Base-by-base conservation (phyloP, 1,140 invertebrate genomes). In the Oedothorax gibbosus region DNA sequence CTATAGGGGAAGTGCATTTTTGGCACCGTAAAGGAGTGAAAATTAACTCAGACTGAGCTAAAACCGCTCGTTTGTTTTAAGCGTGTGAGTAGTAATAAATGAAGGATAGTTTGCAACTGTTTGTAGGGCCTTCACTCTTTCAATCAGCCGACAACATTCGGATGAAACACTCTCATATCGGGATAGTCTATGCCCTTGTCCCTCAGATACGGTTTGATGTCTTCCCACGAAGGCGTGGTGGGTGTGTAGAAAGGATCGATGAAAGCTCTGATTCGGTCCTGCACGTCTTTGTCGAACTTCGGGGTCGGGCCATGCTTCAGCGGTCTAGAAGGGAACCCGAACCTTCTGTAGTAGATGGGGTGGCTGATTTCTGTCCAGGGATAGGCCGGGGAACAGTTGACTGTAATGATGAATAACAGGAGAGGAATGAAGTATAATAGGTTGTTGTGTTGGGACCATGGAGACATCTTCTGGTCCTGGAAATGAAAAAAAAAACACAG, bases 281-380 rank as follows among this genome's bases (percentile, higher is more conserved):
- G 20, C 53, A 85, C 82, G 8, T 85, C 82, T n/a, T 77, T 77
- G n/a, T 85, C 82, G 54, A 77, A 69, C n/a, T 85, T 85, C 0
- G 82, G 82, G 10, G 82, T 85, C 5, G 82, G 73, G 35, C 82
- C 82, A 21, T 85, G 82, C 65, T 69, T 85, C 62, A 85, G 68
- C 6, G 72, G 72, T n/a, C 82, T 66, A 60, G 82, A 77, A 0
- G 82, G 82, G 51, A 85, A 85, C 7, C 82, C 82, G 57, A 85
- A 85, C 54, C 82, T 68, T 60, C 82, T 76, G 65, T 85, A 85
- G 49, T 85, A 85, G n/a, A 85, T 85, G 6, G 82, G 82, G 51
- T 85, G 82, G 66, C 51, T 15, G 35, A 35, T 50, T 14, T 69
- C 35, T 7, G 15, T 10, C 66, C 35, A 69, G 2, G 66, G 35